Evolutionary conservation across 2,888 invertebrate species (phyloP).

Genomic region (Heteropelma amictum): DNA sequence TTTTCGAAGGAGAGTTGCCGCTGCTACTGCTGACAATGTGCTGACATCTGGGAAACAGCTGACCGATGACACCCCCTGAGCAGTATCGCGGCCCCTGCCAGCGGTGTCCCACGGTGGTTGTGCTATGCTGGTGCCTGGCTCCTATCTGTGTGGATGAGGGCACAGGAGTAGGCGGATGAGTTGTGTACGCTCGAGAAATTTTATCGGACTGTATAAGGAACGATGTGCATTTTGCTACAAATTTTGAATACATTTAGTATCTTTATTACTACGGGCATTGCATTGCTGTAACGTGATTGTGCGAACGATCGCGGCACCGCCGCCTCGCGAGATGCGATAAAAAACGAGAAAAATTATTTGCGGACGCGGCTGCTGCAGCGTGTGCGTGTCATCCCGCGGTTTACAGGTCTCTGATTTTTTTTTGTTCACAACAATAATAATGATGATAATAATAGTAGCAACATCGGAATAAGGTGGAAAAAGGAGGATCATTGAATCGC

Average conservation of each 20-base stretch:
- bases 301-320: too few species aligned
- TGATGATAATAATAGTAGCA: neutral
- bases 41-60: conserved; percentile 58
- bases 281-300: too few species aligned
- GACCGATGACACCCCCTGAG: conserved; percentile 62
- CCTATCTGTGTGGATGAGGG: conserved; percentile 3
- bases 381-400: neutral
- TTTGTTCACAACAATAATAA: neutral
- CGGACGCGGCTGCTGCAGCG: neutral
- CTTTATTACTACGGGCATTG: too few species aligned
- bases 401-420: neutral
- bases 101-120: conserved; percentile 39
- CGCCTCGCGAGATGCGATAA: too few species aligned
- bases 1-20: neutral
- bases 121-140: too few species aligned
- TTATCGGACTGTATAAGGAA: too few species aligned
- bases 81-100: conserved; percentile 73
- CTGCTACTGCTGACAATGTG: conserved; percentile 9
- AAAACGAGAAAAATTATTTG: too few species aligned
- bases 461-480: neutral
- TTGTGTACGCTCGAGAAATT: too few species aligned
- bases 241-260: too few species aligned
- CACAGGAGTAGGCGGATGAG: neutral
- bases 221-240: too few species aligned
- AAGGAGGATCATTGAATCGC: neutral